Evolutionary conservation across 2,797 vertebrate species (phyloP).

Genomic region (Hybognathus amarus): DNA sequence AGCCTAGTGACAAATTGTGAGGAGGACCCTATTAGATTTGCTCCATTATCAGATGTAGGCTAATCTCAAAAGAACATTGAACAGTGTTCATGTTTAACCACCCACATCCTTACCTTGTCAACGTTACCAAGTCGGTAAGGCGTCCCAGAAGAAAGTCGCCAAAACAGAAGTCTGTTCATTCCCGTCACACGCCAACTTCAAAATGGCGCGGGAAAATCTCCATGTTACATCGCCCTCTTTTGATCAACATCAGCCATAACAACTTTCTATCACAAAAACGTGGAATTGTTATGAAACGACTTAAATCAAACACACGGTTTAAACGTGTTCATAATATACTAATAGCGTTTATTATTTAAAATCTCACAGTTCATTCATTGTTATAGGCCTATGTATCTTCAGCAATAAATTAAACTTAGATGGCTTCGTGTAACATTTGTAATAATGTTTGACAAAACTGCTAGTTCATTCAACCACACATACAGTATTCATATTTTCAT

Average conservation of each 20-base stretch:
- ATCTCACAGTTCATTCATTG: slow-evolving; percentile 80
- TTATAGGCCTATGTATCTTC: slow-evolving; percentile 77
- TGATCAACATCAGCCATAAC: neutral
- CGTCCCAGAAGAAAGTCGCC: neutral
- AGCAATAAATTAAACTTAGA: slow-evolving; percentile 93
- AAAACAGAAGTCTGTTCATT: neutral
- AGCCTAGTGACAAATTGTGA: no score
- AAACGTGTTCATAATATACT: slow-evolving; percentile 20
- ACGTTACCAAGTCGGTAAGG: neutral
- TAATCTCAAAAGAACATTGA: neutral
- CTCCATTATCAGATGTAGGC: neutral
- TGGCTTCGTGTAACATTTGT: slow-evolving; percentile 79
- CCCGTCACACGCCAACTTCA: neutral
- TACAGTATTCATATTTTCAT: slow-evolving; percentile 54
- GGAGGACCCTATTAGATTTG: no score
- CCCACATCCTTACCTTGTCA: neutral
- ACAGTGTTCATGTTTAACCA: neutral
- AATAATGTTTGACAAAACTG: slow-evolving; percentile 80
- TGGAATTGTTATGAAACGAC: neutral
- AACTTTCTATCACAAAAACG: slow-evolving; percentile 15
- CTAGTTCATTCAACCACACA: slow-evolving; percentile 82
- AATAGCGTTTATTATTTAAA: slow-evolving; percentile 65
- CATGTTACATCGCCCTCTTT: neutral
- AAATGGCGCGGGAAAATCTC: neutral
- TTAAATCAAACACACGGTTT: neutral